Conservation (phyloP, 2,113 vertebrate species). For the Mystacornis crossleyi region DNA sequence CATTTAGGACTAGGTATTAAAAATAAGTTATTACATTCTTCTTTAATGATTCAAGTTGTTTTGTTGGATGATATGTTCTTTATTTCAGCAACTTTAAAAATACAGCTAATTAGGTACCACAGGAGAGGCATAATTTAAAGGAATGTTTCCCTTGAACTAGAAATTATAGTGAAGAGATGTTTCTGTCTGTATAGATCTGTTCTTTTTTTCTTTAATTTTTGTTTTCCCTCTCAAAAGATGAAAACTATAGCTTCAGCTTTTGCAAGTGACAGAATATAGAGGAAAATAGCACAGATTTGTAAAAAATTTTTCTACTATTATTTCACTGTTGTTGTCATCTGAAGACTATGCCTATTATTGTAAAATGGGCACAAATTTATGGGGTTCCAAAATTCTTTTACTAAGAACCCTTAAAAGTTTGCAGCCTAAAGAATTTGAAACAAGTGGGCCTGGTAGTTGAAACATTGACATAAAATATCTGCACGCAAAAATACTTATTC, state of each 20-base stretch:
- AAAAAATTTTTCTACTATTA: accelerated
- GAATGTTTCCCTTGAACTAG: background rate
- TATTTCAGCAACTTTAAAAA: background rate
- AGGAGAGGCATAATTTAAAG: background rate
- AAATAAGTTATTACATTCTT: background rate
- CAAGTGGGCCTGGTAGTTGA: background rate
- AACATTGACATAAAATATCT: background rate
- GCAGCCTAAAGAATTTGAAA: background rate
- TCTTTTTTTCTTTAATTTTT: background rate
- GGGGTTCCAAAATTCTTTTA: background rate
- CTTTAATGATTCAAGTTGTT: background rate
- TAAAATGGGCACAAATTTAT: background rate
- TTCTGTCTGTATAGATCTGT: background rate
- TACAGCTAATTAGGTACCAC: background rate
- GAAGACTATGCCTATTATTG: background rate
- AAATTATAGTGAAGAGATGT: background rate
- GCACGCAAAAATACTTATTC: background rate
- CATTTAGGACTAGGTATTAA: background rate
- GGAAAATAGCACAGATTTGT: background rate
- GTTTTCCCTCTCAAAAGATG: background rate
- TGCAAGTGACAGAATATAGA: background rate
- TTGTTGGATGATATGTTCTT: background rate
- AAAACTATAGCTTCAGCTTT: background rate
- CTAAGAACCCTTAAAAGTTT: background rate
- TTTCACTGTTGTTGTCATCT: background rate